A percentile compares a stretch with the other conserved stretches of the same genome.
These are phyloP conservation scores for Rhinoraja longicauda DNA, from an alignment of 2,797 vertebrate genomes.

Conservation along the genomic window DNA sequence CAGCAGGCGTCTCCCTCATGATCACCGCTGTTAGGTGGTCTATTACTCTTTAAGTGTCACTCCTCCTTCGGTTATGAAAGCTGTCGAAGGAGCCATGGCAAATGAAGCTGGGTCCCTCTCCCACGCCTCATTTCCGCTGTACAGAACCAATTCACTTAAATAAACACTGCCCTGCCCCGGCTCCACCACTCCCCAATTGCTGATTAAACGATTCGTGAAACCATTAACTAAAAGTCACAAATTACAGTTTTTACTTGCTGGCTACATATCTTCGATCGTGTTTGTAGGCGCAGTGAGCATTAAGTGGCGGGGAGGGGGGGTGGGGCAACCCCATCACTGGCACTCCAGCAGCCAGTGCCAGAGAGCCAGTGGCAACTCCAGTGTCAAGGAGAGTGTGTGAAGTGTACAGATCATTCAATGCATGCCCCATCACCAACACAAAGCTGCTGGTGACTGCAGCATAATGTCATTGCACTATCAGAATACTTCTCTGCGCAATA, in stretches of 20 bases:
- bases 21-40: constrained; percentile 17
- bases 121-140: background rate
- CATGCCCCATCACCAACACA: background rate
- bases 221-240: background rate
- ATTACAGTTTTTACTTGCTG: background rate
- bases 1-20: background rate
- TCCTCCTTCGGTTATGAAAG: background rate
- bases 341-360: background rate
- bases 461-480: background rate
- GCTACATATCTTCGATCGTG: background rate
- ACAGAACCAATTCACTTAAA: background rate
- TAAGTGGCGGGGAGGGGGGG: background rate
- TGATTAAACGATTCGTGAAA: background rate
- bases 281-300: background rate
- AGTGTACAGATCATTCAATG: background rate
- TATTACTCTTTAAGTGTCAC: constrained; percentile 22
- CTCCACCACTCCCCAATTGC: background rate
- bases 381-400: background rate
- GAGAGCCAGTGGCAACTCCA: background rate
- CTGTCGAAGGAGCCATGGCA: background rate
- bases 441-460: background rate
- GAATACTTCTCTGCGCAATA: background rate
- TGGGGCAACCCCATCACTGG: too few species aligned
- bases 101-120: background rate
- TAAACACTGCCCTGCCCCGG: background rate